A percentile compares a stretch with the other conserved stretches of the same genome.
These are phyloP conservation scores for Nannoperca obscura DNA, from an alignment of 2,797 vertebrate genomes.

Conservation along the genomic window DNA sequence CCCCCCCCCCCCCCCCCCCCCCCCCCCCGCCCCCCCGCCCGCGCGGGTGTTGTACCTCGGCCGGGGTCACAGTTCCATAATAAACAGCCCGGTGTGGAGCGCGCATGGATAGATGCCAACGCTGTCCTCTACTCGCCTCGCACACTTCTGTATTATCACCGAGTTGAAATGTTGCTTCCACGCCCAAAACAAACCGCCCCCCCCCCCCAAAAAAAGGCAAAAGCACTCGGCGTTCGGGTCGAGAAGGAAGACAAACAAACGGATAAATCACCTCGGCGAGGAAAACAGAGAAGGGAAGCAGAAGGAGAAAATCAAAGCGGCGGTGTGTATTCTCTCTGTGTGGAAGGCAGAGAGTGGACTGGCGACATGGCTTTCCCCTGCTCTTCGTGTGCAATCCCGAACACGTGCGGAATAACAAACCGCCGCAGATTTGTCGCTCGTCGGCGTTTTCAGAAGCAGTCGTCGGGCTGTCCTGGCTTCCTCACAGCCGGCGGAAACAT, in stretches of 20 bases:
- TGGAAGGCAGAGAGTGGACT: constrained; percentile 18
- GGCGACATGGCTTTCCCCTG: constrained; percentile 44
- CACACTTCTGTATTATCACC: constrained; percentile 55
- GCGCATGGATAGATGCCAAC: constrained; percentile 75
- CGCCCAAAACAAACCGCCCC: constrained; percentile 12
- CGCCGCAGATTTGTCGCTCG: constrained; percentile 41
- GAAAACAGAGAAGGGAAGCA: constrained; percentile 9
- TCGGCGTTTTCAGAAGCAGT: constrained; percentile 36
- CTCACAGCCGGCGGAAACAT: constrained; percentile 51
- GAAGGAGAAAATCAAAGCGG: constrained; percentile 43
- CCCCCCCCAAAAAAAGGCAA: constrained; percentile 15
- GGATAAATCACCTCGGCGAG: constrained; percentile 13
- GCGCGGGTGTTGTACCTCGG: constrained; percentile 47
- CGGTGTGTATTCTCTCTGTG: background rate
- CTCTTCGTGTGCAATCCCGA: constrained; percentile 49
- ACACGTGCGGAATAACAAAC: constrained; percentile 63
- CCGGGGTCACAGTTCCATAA: constrained; percentile 65
- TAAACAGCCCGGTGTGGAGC: constrained; percentile 49
- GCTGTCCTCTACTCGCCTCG: constrained; percentile 50
- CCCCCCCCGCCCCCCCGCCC: too few species aligned
- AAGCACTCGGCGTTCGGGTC: background rate
- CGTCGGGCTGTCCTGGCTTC: constrained; percentile 38
- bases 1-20: too few species aligned
- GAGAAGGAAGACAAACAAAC: constrained; percentile 22
- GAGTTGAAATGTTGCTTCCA: constrained; percentile 56